Evolutionary conservation across 2,888 invertebrate genomes (phyloP).

Genomic region (Eledona agricola): DNA sequence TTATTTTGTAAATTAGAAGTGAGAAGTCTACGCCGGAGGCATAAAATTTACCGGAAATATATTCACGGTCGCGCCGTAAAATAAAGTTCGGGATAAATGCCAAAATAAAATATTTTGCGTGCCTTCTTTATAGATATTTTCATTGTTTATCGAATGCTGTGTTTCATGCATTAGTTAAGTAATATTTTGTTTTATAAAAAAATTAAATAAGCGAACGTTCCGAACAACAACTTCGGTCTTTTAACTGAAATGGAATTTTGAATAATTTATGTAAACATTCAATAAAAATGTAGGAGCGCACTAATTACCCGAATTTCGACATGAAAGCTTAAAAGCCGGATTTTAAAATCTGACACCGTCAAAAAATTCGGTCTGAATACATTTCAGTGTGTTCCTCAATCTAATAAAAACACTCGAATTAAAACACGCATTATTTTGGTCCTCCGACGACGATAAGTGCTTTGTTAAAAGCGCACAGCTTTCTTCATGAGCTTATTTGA

Average conservation of each 20-base stretch:
- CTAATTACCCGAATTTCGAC: constrained; percentile 36
- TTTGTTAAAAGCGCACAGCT: constrained; percentile 38
- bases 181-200: not conserved
- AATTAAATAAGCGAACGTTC: constrained; percentile 8
- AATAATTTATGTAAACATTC: constrained; percentile 36
- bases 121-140: constrained; percentile 37
- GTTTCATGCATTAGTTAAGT: constrained; percentile 20
- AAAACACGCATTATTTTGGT: constrained; percentile 36
- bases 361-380: constrained; percentile 17
- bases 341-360: constrained; percentile 30
- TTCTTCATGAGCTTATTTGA: constrained; percentile 36
- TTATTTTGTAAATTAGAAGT: constrained; percentile 21
- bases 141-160: constrained; percentile 36
- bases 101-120: constrained; percentile 36
- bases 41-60: constrained; percentile 34
- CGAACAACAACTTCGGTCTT: constrained; percentile 10
- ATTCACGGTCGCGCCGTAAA: constrained; percentile 39
- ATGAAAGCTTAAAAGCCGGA: constrained; percentile 37
- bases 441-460: constrained; percentile 34
- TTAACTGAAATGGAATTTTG: constrained; percentile 20
- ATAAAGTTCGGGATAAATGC: constrained; percentile 40
- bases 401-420: constrained; percentile 38
- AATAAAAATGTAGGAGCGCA: constrained; percentile 36
- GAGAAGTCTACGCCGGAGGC: constrained; percentile 24
- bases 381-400: constrained; percentile 32